Base-by-base conservation (phyloP, 2,888 invertebrate species). In the Coremacera marginata region DNA sequence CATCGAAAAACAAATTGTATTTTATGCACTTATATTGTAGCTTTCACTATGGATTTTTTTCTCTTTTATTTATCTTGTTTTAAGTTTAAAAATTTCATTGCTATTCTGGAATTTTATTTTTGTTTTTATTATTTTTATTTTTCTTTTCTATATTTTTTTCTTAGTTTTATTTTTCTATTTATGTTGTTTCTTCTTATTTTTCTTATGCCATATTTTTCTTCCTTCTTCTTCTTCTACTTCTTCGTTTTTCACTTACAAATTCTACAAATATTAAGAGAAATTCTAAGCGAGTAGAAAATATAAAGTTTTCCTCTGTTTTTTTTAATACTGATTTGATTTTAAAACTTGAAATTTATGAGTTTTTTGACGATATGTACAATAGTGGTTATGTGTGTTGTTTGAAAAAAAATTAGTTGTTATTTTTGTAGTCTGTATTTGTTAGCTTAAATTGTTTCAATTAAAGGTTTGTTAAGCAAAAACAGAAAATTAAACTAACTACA, bases 271-370 rank as follows among this genome's bases (percentile, higher is more conserved):
- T 60, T 25, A 14, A 63, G 63, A 63, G 44, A 37, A 51, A 11
- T 25, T 70, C 31, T 51, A 25, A 70, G 51, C 68, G 44, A 60
- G 57, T 60, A 70, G 68, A 70, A 70, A 70, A 68, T 78, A 76
- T 78, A 80, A 75, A 71, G 51, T 44, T 67, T 62, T 62, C 68
- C 11, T 71, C 70, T 70, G n/a, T 52, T 77, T 5, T 77, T 5
- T 31, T 75, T 31, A 65, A 34, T 63, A 31, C 60, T 19, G 55
- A 57, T 84, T 80, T 80, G 77, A 72, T 78, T 81, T 76, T 75
- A 74, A 37, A 67, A 67, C n/a, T 67, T 67, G 11, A 55, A 11
- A n/a, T 70, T 70, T 52, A 37, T 57, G 11, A 60, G 3, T 34
- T 22, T 31, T 57, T 27, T 78, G 78, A 75, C 75, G 78, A 78